Evolutionary conservation across 2,113 vertebrate species (phyloP), one percentile per base, ranked within the genome.

Genomic region (Passer montanus): DNA sequence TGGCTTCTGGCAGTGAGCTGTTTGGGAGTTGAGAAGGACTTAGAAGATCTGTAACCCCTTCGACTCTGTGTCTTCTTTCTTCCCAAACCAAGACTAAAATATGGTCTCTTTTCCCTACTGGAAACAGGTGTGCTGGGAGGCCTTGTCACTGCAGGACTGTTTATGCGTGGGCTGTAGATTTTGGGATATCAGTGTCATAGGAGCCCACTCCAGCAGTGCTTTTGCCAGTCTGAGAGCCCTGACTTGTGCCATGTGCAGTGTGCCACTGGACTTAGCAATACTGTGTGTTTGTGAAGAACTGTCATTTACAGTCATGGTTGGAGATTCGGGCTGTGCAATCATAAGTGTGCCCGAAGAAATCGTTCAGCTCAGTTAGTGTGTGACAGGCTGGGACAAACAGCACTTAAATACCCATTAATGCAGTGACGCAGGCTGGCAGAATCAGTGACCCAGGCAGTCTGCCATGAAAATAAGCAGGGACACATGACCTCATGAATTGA

Each of bases 401-500:
- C 72, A 59, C 76, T 93, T 93, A 86, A 91, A 41, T 85, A 76
- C 26, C 85, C 85, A 77, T 91, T 90, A 88, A 90, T 68, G 85
- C 75, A 76, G 12, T 94, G 96, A 95, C 33, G 75, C 68, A 89
- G 68, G 64, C 78, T 58, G 37, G 78, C 82, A 58, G 89, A 91
- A 53, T 47, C 87, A 79, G 59, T 93, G 93, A 93, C 82, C 90
- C 89, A 91, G 93, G 79, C 84, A 85, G 67, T 30, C 67, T 94
- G 82, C 82, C 88, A 26, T 58, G 82, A 77, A 79, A 91, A 76
- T 83, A 79, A 86, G 50, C 63, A 85, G 86, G 39, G 49, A 13
- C 91, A 60, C 60, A 30, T 86, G 83, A 90, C 80, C 76, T 90
- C 59, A n/a, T 84, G 85, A 90, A 90, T 94, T 90, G 84, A 92